Percentiles rank a stretch among this genome's conserved stretches.
These are phyloP conservation scores for Chrysopilus asiliformis DNA, from an alignment of 2,888 invertebrate genomes.

Conservation along the genomic window DNA sequence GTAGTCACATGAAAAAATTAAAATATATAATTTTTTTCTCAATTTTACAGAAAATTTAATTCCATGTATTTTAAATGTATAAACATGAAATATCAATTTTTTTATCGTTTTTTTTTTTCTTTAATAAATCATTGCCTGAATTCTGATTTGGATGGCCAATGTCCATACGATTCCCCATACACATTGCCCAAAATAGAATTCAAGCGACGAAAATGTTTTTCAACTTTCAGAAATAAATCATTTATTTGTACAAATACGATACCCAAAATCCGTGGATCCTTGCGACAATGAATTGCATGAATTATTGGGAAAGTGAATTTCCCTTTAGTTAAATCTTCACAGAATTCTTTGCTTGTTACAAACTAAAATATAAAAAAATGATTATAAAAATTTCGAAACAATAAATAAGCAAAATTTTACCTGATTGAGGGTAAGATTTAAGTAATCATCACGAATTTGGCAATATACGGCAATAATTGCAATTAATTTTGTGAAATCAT, in stretches of 20 bases:
- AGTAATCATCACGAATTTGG: slow-evolving; percentile 93
- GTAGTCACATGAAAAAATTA: slow-evolving; percentile 4
- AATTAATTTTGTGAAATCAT: slow-evolving; percentile 70
- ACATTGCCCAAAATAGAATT: no score
- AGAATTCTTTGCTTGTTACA: slow-evolving; percentile 85
- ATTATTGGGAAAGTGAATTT: slow-evolving; percentile 97
- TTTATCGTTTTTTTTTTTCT: no score
- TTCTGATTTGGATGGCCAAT: no score
- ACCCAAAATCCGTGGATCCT: slow-evolving; percentile 74
- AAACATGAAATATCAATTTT: slow-evolving; percentile 6
- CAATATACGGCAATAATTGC: slow-evolving; percentile 86
- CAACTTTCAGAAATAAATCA: no score
- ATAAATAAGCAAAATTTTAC: slow-evolving; percentile 38
- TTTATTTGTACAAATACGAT: slow-evolving; percentile 46
- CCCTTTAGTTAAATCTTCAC: slow-evolving; percentile 95
- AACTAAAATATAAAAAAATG: slow-evolving; percentile 48
- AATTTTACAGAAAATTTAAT: no score
- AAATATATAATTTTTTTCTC: neutral
- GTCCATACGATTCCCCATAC: no score
- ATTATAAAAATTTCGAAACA: slow-evolving; percentile 6
- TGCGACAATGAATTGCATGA: slow-evolving; percentile 71
- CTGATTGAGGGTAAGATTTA: slow-evolving; percentile 76
- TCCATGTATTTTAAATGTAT: no score
- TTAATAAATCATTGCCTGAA: no score
- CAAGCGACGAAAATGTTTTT: no score